Conservation (phyloP, 2,113 vertebrate genomes). For the Rhombomys opimus region DNA sequence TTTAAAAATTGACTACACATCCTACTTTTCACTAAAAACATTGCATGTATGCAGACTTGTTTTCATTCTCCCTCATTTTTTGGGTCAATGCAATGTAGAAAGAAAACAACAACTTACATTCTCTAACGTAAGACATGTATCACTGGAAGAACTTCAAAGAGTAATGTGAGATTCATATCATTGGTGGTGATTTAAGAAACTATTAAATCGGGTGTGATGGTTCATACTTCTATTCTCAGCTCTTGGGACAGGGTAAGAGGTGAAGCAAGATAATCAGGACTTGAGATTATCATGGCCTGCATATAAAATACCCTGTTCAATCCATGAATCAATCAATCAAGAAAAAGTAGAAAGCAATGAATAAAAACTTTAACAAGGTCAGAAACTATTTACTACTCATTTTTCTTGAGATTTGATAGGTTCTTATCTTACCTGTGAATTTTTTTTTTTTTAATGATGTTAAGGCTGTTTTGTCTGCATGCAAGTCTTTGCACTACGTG, state of each 20-base stretch:
- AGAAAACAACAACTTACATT: conserved; percentile 5
- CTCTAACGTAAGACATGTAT: conserved; percentile 45
- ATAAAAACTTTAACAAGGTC: neutral
- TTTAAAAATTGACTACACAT: neutral
- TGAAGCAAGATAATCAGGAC: no score
- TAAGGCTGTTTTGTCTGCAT: neutral
- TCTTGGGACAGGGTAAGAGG: neutral
- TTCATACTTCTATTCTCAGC: no score
- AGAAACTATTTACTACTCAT: neutral
- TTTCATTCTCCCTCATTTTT: conserved; percentile 28
- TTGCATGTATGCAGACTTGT: neutral
- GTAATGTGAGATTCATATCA: conserved; percentile 3
- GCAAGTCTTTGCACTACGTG: neutral
- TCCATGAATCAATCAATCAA: neutral
- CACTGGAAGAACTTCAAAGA: conserved; percentile 37
- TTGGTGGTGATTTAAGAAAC: neutral
- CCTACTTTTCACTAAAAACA: neutral
- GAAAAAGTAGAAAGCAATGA: neutral
- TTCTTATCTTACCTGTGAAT: neutral
- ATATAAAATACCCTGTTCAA: neutral
- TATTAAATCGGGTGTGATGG: neutral
- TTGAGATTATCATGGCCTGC: no score
- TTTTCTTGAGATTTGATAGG: no score
- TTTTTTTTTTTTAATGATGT: neutral
- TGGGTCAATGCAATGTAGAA: neutral